Evolutionary conservation across 2,888 invertebrate genomes (phyloP), one percentile per base, ranked within the genome.

Genomic region (Calameuta filiformis): DNA sequence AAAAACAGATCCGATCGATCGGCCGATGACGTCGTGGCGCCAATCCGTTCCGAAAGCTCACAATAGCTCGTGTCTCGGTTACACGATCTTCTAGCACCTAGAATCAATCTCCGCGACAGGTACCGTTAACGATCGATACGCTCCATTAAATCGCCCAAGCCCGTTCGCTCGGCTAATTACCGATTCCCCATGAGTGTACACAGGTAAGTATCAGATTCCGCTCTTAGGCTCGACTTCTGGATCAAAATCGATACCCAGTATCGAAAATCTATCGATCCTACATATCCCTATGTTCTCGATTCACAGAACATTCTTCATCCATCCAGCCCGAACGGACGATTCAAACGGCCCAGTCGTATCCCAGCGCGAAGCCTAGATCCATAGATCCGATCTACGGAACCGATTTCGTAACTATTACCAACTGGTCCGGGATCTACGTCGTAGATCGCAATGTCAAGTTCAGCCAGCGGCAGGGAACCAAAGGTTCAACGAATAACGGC

Each of bases 81-180:
- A 33, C 30, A 15, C 11, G 71, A 33, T 56, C 40, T 40, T 40
- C 40, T 56, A 23, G 71, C 31, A 15, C 2, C 71, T 33, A 31
- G 15, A 33, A 15, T 71, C 71, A 56, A 33, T 71, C 33, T 71
- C 77, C 81, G 79, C 76, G 76, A 78, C 68, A 15, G 30, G 80
- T 89, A 89, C 89, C 89, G 89, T 89, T 89, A 89, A 86, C 83
- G 83, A 87, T 86, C 85, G 83, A 84, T 82, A 83, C 85, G 87
- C 87, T 87, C 87, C 87, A 88, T 87, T 88, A 85, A 85, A 79
- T 77, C 69, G 69, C 15, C 69, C 34, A 78, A 76, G 80, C 23
- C 40, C 40, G 40, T 71, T 33, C 71, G 33, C 71, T 71, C 71
- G 71, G 31, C 71, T 33, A 33, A 71, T 71, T 71, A 71, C 31